Base-by-base conservation (phyloP, 1,140 invertebrate species). In the Ips nitidus region DNA sequence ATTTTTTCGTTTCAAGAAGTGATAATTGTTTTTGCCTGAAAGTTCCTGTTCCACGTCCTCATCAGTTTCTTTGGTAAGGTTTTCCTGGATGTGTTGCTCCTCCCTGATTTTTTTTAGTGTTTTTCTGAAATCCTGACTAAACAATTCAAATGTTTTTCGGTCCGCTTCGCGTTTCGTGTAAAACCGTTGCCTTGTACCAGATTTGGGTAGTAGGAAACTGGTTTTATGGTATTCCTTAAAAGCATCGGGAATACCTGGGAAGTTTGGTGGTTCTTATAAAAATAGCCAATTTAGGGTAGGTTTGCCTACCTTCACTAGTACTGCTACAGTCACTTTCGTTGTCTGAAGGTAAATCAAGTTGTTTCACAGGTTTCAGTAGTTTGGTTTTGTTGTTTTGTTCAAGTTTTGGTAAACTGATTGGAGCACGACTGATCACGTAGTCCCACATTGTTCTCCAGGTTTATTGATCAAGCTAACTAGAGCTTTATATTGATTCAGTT, bases 111-210 rank as follows among this genome's bases (percentile, higher is more conserved):
- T 40, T 40, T 38, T 42, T 58, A 78, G 73, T 4, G 73, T 74
- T 55, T 68, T 66, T 52, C 76, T 77, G 61, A 74, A 77, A 38
- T 77, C 71, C 5, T 71, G 59, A 7, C 74, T 76, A 56, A 78
- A 78, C 39, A 63, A 50, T 5, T 66, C 58, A n/a, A 73, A 70
- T 2, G 73, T 73, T 39, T 68, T 69, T 39, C 62, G 8, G 67
- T 76, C 75, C 1, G 72, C 75, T 60, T 76, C 75, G 7, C 45
- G 42, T 65, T 76, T 78, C 1, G 66, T 69, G 61, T 74, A 52
- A 55, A 69, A 71, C 47, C 65, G 72, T 38, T 67, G 69, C 40
- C 58, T 60, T 37, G 68, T 50, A 22, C 62, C 67, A 22, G 71
- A 57, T 2, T 56, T 36, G 1, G 65, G 70, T 56, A 64, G 66